Percentiles rank a stretch among this genome's conserved stretches.
phyloP scores from a whole-genome alignment of 2,888 invertebrate genomes.

The Coleophora deauratella region DNA sequence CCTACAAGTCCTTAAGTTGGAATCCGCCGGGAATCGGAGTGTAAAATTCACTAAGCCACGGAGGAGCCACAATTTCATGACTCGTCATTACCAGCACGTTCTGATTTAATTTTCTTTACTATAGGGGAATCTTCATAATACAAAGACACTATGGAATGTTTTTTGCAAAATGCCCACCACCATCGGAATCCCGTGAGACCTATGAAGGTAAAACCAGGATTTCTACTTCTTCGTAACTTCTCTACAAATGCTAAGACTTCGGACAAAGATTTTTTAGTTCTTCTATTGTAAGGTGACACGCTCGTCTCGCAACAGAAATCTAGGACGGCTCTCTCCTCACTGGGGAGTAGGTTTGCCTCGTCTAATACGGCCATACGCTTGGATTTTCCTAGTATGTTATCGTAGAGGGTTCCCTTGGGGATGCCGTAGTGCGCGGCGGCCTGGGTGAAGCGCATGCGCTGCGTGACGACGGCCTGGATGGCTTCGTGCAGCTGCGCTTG shows the following conservation, averaged over 20 bases:
- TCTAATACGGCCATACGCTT: slow-evolving; percentile 84
- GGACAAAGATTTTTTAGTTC: slow-evolving; percentile 79
- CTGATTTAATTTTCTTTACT: slow-evolving; percentile 30
- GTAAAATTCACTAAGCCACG: too few species aligned
- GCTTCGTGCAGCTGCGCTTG: slow-evolving; percentile 83
- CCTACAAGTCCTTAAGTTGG: too few species aligned
- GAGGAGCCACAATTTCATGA: slow-evolving; percentile 16
- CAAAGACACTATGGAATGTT: slow-evolving; percentile 80
- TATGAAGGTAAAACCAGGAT: slow-evolving; percentile 78
- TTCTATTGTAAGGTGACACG: slow-evolving; percentile 79
- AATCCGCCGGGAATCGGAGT: too few species aligned
- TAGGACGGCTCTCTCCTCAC: slow-evolving; percentile 78
- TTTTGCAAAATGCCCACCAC: slow-evolving; percentile 90
- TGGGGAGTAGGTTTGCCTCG: slow-evolving; percentile 75
- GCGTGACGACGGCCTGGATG: slow-evolving; percentile 82
- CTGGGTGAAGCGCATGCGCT: slow-evolving; percentile 85
- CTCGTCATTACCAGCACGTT: slow-evolving; percentile 35
- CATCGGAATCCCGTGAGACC: slow-evolving; percentile 83
- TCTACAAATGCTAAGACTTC: slow-evolving; percentile 79
- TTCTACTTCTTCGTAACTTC: slow-evolving; percentile 69
- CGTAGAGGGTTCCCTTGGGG: slow-evolving; percentile 85
- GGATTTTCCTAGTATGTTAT: slow-evolving; percentile 84
- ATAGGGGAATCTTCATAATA: slow-evolving; percentile 39
- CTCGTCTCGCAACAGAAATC: slow-evolving; percentile 84
- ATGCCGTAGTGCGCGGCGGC: slow-evolving; percentile 81